These are phyloP conservation scores for Solen grandis DNA, from an alignment of 1,140 invertebrate species.

Conservation along the genomic window DNA sequence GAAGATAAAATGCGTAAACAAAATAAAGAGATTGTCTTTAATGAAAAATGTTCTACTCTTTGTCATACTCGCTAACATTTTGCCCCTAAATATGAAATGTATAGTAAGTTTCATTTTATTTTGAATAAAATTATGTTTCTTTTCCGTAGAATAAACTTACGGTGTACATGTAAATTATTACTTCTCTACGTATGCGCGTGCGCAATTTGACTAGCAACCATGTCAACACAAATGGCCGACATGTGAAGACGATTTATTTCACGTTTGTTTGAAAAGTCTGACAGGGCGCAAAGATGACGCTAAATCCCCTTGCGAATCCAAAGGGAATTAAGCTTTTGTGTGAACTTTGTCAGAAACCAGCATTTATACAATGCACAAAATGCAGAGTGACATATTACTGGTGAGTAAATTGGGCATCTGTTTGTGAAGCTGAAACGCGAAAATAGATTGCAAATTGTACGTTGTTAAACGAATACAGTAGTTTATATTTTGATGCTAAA, in stretches of 20 bases:
- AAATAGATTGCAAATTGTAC: constrained; percentile 1
- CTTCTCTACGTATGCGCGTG: no score
- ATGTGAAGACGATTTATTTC: constrained; percentile 1
- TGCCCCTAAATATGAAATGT: no score
- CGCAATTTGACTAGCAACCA: constrained; percentile 62
- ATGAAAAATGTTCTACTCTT: no score
- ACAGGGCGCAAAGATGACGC: constrained; percentile 64
- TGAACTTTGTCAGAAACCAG: constrained; percentile 80
- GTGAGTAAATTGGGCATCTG: constrained; percentile 68
- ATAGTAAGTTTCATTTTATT: no score
- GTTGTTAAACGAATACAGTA: not conserved
- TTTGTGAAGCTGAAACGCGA: no score
- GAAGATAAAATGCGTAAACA: no score
- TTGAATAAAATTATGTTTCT: no score
- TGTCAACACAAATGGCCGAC: constrained; percentile 63
- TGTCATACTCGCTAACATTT: no score
- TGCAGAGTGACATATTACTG: constrained; percentile 81
- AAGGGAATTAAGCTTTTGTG: constrained; percentile 78
- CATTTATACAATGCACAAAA: constrained; percentile 78
- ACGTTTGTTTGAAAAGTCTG: not conserved
- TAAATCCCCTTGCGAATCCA: constrained; percentile 79
- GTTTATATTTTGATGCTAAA: not conserved
- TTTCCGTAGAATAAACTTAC: no score
- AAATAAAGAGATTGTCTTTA: no score
- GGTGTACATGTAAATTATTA: no score